Conservation (phyloP, 1,140 invertebrate species). For the Drosophila pallidifrons region DNA sequence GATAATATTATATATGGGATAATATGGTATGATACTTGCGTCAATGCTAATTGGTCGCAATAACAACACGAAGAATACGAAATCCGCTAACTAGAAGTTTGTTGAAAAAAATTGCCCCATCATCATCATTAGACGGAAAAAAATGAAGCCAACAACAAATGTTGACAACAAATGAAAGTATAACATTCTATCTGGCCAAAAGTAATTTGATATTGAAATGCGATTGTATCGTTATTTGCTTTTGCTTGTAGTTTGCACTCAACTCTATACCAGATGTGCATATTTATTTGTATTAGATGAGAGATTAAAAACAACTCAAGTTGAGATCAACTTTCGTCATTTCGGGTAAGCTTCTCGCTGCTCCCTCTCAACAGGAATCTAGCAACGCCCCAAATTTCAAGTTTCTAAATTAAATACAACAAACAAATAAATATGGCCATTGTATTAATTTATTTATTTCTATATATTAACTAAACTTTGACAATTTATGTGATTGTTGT, state of each 20-base stretch:
- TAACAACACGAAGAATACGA: constrained; percentile 14
- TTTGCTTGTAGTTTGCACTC: neutral
- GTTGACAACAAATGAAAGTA: no score
- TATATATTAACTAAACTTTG: neutral
- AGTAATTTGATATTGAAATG: neutral
- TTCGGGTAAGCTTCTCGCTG: constrained; percentile 3
- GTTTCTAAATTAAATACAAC: neutral
- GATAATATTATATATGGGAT: constrained; percentile 8
- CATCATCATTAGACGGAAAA: constrained; percentile 20
- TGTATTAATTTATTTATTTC: neutral
- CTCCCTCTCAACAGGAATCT: neutral
- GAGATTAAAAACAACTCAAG: no score
- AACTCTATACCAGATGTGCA: neutral
- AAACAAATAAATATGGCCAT: no score
- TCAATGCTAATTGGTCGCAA: constrained; percentile 56
- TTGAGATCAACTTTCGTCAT: no score
- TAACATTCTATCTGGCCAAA: no score
- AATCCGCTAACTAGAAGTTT: constrained; percentile 3
- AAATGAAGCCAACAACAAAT: neutral
- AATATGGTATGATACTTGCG: constrained; percentile 6
- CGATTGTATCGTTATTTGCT: neutral
- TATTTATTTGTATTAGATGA: no score
- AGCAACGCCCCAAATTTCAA: no score
- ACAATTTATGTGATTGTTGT: constrained; percentile 1
- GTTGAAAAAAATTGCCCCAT: no score